Evolutionary conservation across 2,113 vertebrate genomes (phyloP), one percentile per base, ranked within the genome.

Genomic region (Pygoscelis antarcticus): DNA sequence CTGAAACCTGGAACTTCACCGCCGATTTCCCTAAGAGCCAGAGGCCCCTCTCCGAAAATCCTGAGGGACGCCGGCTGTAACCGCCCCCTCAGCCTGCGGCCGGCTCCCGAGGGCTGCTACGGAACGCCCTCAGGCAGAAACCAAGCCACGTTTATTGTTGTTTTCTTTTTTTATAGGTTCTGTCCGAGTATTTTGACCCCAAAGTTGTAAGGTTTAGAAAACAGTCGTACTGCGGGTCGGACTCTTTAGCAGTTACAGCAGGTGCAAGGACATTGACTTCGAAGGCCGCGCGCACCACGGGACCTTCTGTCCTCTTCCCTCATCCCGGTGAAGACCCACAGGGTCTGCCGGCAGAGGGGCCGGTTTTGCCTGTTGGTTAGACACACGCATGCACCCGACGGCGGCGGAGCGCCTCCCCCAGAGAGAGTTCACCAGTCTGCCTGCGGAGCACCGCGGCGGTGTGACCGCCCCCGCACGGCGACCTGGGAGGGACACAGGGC

Each of bases 41-140:
- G 71, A 54, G 55, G 38, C 8, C 16, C 2, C 7, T 70, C n/a
- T 93, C 52, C 32, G 75, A 91, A 90, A 93, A 80, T 70, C n/a
- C 51, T 44, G 55, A 49, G 30, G 22, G 46, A 32, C 12, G 10
- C 17, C 11, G n/a, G 23, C 5, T 22, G 12, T 13, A 62, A 44
- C 11, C 5, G 4, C 42, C 54, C 18, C n/a, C 10, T 70, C 32
- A 60, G 32, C 16, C 32, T n/a, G 9, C 0, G 0, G 18, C 58
- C 78, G 2, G 49, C 13, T 65, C 51, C 29, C 6, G 8, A 47
- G 16, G 6, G 34, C 36, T 88, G 58, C 13, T 44, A 8, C 32
- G 46, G 29, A 75, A 78, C 82, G 68, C 6, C 29, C 54, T 52
- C 19, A 30, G 36, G 57, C 47, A 72, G 20, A 57, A 80, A 58